Evolutionary conservation across 2,888 invertebrate species (phyloP), one percentile per base, ranked within the genome.

Genomic region (Aphidius colemani): DNA sequence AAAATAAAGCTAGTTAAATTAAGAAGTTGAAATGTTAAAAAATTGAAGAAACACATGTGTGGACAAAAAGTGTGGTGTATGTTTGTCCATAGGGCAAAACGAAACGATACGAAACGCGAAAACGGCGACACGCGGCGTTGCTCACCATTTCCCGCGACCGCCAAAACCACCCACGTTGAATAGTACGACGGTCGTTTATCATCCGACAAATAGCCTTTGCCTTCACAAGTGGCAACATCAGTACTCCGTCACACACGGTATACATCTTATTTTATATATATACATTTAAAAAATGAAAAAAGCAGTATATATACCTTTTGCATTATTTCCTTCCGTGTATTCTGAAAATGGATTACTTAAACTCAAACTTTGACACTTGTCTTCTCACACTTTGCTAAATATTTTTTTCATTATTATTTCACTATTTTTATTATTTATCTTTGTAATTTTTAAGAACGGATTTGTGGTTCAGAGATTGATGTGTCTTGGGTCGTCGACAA

Each of bases 131-230:
- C 80, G 81, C 76, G 72, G 77, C 75, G 77, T 76, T 81, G 79
- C 79, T 80, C 79, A 77, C 79, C 79, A 79, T 81, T 80, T 81
- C 77, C 79, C 80, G 79, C 77, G 78, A 78, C 72, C 73, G 73
- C 72, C 73, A 74, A 78, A 80, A 76, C 81, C 81, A 82, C 81
- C 81, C 81, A 82, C 80, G 80, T 76, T 75, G 81, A 77, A 30
- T 30, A 5, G 30, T 30, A 74, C 74, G 79, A 72, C 79, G 80
- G 79, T 81, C 81, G 78, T 82, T 81, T 81, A 78, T 81, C 81
- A 81, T 80, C 79, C 78, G 79, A 81, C 81, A 81, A 81, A 82
- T 82, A 79, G 81, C 76, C 75, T 76, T 71, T 68, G 64, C 67
- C 69, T 67, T 69, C 65, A 63, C 67, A 66, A 69, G 65, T 66